Evolutionary conservation across 2,113 vertebrate genomes (phyloP), one percentile per base, ranked within the genome.

Genomic region (Pandion haliaetus): DNA sequence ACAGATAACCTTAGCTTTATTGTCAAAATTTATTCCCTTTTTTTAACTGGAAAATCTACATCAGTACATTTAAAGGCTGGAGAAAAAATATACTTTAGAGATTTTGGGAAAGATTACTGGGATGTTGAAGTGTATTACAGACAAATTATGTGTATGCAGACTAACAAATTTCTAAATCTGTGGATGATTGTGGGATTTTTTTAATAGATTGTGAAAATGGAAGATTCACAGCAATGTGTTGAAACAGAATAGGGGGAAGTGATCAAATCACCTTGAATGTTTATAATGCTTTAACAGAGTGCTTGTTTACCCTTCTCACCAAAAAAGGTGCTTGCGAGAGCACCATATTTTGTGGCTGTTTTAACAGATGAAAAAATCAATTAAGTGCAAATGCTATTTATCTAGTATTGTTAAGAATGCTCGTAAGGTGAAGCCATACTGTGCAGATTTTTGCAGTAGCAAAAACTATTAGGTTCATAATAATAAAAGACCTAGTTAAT

Each of bases 221-320:
- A 76, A 44, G 18, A 80, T 87, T 76, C 61, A 61, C 78, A 89
- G 58, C 69, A 19, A 12, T 29, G 38, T 90, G 29, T 65, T 69
- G 58, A 70, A 96, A 50, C n/a, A 36, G 63, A 90, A 28, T 49
- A 72, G 89, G 89, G 59, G 47, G 38, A 87, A 94, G 63, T 82
- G 50, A 83, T 95, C 20, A 50, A 19, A 89, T 95, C 74, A 69
- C 47, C 42, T 59, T 95, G 54, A 93, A 88, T 93, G 78, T 95
- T 80, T 79, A 57, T 91, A 91, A 90, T 96, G 95, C 94, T 97
- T 97, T 97, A 97, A 95, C 89, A 94, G 93, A 94, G 94, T 97
- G 93, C 84, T 96, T 97, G 93, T 97, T 97, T 97, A 96, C 94
- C 91, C 89, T 87, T 94, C 78, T 97, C 84, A 96, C 96, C 95